A percentile compares a stretch with the other conserved stretches of the same genome.
phyloP scores from a whole-genome alignment of 2,797 vertebrate genomes.

The Momotus momota region DNA sequence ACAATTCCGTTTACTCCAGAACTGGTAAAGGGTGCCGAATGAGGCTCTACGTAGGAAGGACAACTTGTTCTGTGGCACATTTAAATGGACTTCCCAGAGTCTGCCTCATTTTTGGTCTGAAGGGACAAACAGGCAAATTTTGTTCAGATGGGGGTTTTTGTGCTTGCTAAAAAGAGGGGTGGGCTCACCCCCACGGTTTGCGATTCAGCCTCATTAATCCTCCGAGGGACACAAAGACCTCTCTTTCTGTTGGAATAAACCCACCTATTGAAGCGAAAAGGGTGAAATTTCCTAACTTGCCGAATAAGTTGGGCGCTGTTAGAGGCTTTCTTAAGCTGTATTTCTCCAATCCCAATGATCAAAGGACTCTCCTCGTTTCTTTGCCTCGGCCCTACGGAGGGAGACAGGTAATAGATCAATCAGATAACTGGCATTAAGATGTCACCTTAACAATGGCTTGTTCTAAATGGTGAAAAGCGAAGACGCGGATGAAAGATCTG shows the following conservation, averaged over 20 bases:
- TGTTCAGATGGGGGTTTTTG: not conserved
- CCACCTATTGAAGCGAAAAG: not conserved
- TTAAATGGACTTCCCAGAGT: not conserved
- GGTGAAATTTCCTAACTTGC: not conserved
- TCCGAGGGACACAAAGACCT: not conserved
- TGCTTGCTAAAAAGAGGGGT: not conserved
- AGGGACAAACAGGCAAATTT: not conserved
- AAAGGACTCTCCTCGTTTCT: not conserved
- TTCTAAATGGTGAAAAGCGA: not conserved
- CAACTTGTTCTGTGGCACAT: fast-evolving
- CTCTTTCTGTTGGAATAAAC: not conserved
- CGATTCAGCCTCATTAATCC: not conserved
- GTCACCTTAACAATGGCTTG: not conserved
- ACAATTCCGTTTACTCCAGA: not conserved
- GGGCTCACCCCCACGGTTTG: fast-evolving
- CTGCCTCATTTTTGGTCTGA: not conserved
- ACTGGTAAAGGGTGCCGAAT: not conserved
- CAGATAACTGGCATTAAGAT: conserved; percentile 45
- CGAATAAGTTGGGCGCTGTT: not conserved
- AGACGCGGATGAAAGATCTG: not conserved
- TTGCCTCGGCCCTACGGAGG: not conserved
- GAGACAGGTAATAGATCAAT: conserved; percentile 37
- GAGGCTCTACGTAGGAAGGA: fast-evolving
- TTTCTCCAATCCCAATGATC: not conserved
- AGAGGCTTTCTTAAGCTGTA: not conserved